Conservation (phyloP, 2,888 invertebrate genomes). For the Mamestra brassicae region DNA sequence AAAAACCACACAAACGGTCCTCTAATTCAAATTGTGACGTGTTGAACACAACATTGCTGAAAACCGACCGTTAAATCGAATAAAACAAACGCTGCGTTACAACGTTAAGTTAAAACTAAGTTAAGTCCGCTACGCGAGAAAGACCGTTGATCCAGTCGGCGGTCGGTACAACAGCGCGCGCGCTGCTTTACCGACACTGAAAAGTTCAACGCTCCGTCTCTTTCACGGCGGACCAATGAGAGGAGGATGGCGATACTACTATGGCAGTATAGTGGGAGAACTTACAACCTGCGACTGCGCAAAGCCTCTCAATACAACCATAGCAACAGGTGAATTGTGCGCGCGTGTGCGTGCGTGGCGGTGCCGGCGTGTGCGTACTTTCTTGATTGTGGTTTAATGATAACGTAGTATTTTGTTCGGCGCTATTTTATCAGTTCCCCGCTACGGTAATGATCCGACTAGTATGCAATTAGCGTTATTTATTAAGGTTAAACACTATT, state of each 20-base stretch:
- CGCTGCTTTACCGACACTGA: slow-evolving; percentile 85
- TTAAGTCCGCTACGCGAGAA: slow-evolving; percentile 86
- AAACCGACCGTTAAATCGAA: slow-evolving; percentile 79
- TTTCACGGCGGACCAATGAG: slow-evolving; percentile 63
- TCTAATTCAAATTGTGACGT: slow-evolving; percentile 80
- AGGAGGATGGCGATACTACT: slow-evolving; percentile 76
- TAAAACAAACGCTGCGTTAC: slow-evolving; percentile 83
- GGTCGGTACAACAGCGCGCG: slow-evolving; percentile 84
- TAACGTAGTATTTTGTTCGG: slow-evolving; percentile 86
- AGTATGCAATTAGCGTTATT: slow-evolving; percentile 74
- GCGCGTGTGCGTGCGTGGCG: slow-evolving; percentile 80
- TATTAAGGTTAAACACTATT: slow-evolving; percentile 71
- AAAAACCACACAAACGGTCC: slow-evolving; percentile 74
- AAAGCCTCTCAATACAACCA: slow-evolving; percentile 86
- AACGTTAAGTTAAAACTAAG: slow-evolving; percentile 89
- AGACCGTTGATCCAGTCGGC: slow-evolving; percentile 90
- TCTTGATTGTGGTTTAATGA: slow-evolving; percentile 85
- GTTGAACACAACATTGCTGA: slow-evolving; percentile 82
- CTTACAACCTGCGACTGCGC: slow-evolving; percentile 86
- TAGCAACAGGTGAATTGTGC: slow-evolving; percentile 88
- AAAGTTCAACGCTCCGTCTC: slow-evolving; percentile 73
- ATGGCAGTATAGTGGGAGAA: slow-evolving; percentile 82
- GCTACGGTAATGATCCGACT: slow-evolving; percentile 74
- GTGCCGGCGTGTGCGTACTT: slow-evolving; percentile 79
- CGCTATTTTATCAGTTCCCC: slow-evolving; percentile 78